Percentiles rank a stretch among this genome's conserved stretches.
Conservation (phyloP, 2,888 invertebrate genomes). For the Drosophila mettleri region DNA sequence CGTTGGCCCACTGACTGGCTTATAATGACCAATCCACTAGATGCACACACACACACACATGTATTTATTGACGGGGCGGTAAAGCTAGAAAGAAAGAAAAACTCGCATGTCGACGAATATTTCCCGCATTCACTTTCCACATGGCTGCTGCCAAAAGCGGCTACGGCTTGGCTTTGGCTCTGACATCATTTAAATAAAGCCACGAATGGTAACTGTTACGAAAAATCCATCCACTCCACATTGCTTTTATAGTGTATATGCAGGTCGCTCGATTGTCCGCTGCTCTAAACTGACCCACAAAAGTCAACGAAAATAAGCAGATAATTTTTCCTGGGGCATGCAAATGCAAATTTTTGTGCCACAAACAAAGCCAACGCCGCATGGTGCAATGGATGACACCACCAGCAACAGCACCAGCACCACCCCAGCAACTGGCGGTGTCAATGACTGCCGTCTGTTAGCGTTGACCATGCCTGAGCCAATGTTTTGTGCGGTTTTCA, state of each 20-base stretch:
- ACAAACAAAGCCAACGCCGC: conserved; percentile 23
- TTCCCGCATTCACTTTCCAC: conserved; percentile 83
- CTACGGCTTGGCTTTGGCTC: conserved; percentile 41
- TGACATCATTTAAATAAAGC: conserved; percentile 76
- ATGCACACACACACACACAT: conserved; percentile 25
- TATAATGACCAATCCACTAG: conserved; percentile 64
- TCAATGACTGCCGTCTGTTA: conserved; percentile 57
- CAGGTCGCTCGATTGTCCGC: conserved; percentile 31
- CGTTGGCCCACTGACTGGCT: conserved; percentile 74
- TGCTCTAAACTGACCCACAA: conserved; percentile 60
- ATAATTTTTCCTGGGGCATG: conserved; percentile 40
- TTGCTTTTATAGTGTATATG: conserved; percentile 7
- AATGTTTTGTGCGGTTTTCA: conserved; percentile 30
- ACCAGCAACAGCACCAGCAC: conserved; percentile 35
- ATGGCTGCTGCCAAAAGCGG: conserved; percentile 59
- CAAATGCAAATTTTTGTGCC: conserved; percentile 53
- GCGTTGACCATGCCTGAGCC: conserved; percentile 46
- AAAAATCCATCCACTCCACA: conserved; percentile 29
- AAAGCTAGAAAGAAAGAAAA: conserved; percentile 65
- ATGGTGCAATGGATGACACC: conserved; percentile 57
- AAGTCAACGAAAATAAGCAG: conserved; percentile 18
- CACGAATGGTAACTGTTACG: conserved; percentile 56
- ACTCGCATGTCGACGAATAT: conserved; percentile 69
- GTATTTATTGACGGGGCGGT: conserved; percentile 24
- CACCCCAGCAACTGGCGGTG: conserved; percentile 37